Evolutionary conservation across 2,888 invertebrate genomes (phyloP).

Genomic region (Subacronicta megacephala): DNA sequence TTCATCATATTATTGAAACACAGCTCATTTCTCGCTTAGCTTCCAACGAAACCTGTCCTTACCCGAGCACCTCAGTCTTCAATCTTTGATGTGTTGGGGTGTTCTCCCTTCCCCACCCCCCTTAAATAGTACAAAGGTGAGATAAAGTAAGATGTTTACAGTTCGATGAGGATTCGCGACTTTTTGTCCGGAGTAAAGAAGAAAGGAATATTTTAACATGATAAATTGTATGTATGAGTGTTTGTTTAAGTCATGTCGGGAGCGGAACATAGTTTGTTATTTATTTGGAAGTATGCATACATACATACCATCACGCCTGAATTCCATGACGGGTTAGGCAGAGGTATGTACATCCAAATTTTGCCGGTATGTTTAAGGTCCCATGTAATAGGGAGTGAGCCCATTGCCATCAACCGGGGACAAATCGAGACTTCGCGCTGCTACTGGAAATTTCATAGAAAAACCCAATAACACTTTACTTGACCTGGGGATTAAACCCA

Average conservation of each 20-base stretch:
- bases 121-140: slow-evolving; percentile 60
- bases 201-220: slow-evolving; percentile 29
- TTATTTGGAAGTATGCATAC: slow-evolving; percentile 25
- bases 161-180: slow-evolving; percentile 50
- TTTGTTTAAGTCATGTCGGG: slow-evolving; percentile 9
- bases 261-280: slow-evolving; percentile 21
- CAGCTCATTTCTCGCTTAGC: slow-evolving; percentile 41
- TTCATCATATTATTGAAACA: too few species aligned
- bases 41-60: slow-evolving; percentile 10
- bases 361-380: too few species aligned
- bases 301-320: too few species aligned
- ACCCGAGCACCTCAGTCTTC: slow-evolving; percentile 53
- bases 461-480: too few species aligned
- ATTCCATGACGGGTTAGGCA: too few species aligned
- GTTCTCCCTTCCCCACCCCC: slow-evolving; percentile 24
- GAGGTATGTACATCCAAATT: too few species aligned
- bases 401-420: too few species aligned
- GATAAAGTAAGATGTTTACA: slow-evolving; percentile 67
- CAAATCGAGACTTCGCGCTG: too few species aligned
- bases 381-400: too few species aligned
- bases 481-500: too few species aligned
- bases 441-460: too few species aligned
- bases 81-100: slow-evolving; percentile 71
- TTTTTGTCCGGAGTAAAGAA: slow-evolving; percentile 37
- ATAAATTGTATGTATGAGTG: slow-evolving; percentile 15